These are phyloP conservation scores for Ariolimax columbianus DNA, from an alignment of 2,888 invertebrate species.

Conservation along the genomic window DNA sequence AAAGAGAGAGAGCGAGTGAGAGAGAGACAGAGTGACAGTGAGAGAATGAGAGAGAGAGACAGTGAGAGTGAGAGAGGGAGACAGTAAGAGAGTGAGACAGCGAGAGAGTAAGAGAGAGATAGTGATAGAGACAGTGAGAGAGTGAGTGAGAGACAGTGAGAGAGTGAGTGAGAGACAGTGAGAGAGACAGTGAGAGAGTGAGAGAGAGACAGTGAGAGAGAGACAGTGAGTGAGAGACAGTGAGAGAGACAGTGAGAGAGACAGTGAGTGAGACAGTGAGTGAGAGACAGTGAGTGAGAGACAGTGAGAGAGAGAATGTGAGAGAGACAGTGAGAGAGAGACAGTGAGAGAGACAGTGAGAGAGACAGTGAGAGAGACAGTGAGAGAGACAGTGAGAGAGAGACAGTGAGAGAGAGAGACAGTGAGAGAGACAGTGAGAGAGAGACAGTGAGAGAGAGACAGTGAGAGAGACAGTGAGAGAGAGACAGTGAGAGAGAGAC, in stretches of 20 bases:
- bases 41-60: no score
- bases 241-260: background rate
- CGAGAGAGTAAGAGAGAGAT: no score
- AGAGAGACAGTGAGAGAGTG: background rate
- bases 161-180: background rate
- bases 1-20: no score
- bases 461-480: conserved; percentile 19
- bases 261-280: conserved; percentile 3
- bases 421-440: conserved; percentile 15
- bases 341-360: conserved; percentile 7
- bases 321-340: conserved; percentile 14
- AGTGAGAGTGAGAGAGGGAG: no score
- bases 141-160: conserved; percentile 5
- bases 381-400: background rate
- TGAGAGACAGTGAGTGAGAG: conserved; percentile 11
- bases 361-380: conserved; percentile 32
- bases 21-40: no score
- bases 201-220: background rate
- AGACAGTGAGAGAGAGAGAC: background rate
- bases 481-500: conserved; percentile 24
- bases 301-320: conserved; percentile 3
- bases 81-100: no score
- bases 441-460: conserved; percentile 22
- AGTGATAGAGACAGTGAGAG: no score
- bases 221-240: background rate